Evolutionary conservation across 2,113 vertebrate genomes (phyloP).

Genomic region (Eidolon helvum): DNA sequence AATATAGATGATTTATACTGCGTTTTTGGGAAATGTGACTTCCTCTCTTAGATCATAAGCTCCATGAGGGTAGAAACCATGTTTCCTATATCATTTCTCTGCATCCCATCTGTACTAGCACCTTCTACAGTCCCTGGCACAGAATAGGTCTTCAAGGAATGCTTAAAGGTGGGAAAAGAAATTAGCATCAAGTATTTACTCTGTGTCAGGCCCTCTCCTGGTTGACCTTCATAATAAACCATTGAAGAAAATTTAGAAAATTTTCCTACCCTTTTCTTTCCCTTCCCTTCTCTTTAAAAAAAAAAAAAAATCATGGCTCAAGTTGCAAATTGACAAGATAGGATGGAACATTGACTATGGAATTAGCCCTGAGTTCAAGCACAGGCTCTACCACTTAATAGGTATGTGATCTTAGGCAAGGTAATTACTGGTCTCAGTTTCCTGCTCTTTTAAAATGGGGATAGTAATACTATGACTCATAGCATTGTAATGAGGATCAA

Average conservation of each 20-base stretch:
- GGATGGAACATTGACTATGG: background rate
- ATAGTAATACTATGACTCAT: background rate
- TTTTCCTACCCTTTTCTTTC: background rate
- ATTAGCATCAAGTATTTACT: background rate
- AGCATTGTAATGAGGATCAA: background rate
- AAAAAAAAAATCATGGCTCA: background rate
- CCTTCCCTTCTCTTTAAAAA: background rate
- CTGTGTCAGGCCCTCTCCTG: background rate
- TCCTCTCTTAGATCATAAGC: background rate
- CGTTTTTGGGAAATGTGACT: background rate
- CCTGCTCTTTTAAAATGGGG: background rate
- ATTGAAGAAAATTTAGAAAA: background rate
- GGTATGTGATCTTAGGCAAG: background rate
- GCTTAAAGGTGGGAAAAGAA: background rate
- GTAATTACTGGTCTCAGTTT: constrained; percentile 7
- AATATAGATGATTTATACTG: background rate
- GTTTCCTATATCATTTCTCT: background rate
- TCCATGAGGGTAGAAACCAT: background rate
- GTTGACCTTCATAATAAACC: background rate
- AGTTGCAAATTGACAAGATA: background rate
- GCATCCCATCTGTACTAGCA: background rate
- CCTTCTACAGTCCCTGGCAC: background rate
- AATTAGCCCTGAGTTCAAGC: background rate
- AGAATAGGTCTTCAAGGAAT: background rate
- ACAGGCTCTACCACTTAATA: background rate